Evolutionary conservation across 1,140 invertebrate genomes (phyloP).

Genomic region (Bombus haemorrhoidalis): DNA sequence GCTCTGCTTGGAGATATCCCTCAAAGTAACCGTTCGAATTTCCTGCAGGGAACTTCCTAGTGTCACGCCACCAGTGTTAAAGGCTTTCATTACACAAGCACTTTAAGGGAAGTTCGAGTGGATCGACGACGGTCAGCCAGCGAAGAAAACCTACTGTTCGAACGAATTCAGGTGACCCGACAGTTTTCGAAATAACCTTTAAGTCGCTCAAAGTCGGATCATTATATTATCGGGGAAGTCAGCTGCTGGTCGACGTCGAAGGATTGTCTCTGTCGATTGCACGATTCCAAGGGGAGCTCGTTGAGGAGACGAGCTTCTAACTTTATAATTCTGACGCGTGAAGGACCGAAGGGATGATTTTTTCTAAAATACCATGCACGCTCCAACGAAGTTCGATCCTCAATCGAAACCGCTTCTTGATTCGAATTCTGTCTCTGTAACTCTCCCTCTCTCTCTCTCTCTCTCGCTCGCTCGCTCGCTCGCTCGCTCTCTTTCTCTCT

Average conservation of each 20-base stretch:
- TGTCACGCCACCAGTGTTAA: slow-evolving; percentile 57
- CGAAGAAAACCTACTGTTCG: not conserved
- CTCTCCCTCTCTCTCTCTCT: too few relatives aligned
- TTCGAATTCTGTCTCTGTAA: not conserved
- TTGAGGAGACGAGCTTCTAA: not conserved
- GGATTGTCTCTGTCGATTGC: slow-evolving; percentile 36
- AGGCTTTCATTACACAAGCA: slow-evolving; percentile 63
- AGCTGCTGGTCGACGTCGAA: slow-evolving; percentile 23
- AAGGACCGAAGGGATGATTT: slow-evolving; percentile 9
- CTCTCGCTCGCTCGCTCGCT: too few relatives aligned
- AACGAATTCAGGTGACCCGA: not conserved
- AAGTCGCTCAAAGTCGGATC: not conserved
- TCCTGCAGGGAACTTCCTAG: slow-evolving; percentile 43
- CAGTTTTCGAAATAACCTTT: slow-evolving; percentile 43
- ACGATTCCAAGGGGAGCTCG: not conserved
- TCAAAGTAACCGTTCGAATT: slow-evolving; percentile 69
- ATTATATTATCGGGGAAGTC: slow-evolving; percentile 8
- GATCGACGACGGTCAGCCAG: slow-evolving; percentile 1
- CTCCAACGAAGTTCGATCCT: not conserved
- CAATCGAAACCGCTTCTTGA: not conserved
- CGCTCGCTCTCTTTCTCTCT: too few relatives aligned
- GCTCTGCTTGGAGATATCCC: slow-evolving; percentile 62
- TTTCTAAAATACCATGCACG: not conserved
- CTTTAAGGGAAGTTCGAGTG: slow-evolving; percentile 33
- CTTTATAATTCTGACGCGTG: slow-evolving; percentile 2